These are phyloP conservation scores for Nasonovia ribisnigri DNA, from an alignment of 2,888 invertebrate genomes.

Conservation along the genomic window DNA sequence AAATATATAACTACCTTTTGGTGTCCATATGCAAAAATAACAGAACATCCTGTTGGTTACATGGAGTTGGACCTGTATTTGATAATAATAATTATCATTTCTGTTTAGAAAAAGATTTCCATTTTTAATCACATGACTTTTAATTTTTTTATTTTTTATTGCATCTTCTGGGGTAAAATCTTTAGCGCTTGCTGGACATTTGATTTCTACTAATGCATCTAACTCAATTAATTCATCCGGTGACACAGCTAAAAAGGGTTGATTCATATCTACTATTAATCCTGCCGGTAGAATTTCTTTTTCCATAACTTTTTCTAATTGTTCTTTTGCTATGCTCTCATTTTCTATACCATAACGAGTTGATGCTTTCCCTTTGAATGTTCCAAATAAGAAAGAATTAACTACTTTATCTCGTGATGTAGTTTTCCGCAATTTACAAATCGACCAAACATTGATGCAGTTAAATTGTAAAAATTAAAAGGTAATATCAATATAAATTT, in stretches of 20 bases:
- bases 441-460: not conserved
- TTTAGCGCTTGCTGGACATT: too few relatives aligned
- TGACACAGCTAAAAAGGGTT: not conserved
- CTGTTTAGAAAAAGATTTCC: not conserved
- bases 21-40: not conserved
- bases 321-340: too few relatives aligned
- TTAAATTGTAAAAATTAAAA: not conserved
- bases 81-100: not conserved
- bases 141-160: not conserved
- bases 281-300: not conserved
- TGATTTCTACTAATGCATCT: not conserved
- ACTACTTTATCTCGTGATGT: not conserved
- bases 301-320: too few relatives aligned
- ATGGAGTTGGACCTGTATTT: not conserved
- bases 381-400: not conserved
- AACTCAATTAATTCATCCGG: not conserved
- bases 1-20: not conserved
- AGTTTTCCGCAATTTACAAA: not conserved
- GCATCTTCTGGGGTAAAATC: too few relatives aligned
- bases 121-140: not conserved
- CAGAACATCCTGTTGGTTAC: not conserved
- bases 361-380: constrained; percentile 7
- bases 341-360: constrained; percentile 14
- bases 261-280: not conserved
- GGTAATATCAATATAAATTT: not conserved